phyloP scores from a whole-genome alignment of 2,888 invertebrate species.

The Lasioglossum marginatum region DNA sequence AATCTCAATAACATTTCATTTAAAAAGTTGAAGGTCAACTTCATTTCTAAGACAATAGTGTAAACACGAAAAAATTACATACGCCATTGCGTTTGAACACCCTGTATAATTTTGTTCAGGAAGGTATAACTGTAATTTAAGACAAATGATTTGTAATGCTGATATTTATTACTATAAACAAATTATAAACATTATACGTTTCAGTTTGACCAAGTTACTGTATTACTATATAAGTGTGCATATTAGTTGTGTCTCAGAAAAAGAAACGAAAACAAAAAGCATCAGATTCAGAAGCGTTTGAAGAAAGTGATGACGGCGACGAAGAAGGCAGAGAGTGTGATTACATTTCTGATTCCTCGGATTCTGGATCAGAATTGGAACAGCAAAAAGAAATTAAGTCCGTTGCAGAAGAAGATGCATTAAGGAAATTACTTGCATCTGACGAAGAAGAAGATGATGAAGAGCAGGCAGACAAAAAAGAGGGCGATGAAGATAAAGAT shows the following conservation, averaged over 20 bases:
- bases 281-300: conserved; percentile 95
- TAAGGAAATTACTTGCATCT: conserved; percentile 94
- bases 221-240: conserved; percentile 13
- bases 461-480: conserved; percentile 91
- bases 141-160: neutral
- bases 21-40: no score
- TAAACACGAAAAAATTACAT: no score
- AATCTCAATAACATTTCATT: no score
- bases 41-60: no score
- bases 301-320: conserved; percentile 99
- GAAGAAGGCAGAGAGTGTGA: conserved; percentile 97
- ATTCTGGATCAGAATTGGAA: conserved; percentile 90
- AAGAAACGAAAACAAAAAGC: conserved; percentile 92
- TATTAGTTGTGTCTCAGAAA: conserved; percentile 72
- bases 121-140: neutral
- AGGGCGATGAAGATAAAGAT: conserved; percentile 90
- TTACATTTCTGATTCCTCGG: conserved; percentile 96
- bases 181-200: neutral
- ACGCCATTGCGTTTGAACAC: no score
- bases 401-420: conserved; percentile 96
- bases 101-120: neutral
- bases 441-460: conserved; percentile 95
- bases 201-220: conserved; percentile 2
- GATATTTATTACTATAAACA: neutral
- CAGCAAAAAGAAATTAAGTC: conserved; percentile 91